Percentiles rank a stretch among this genome's conserved stretches.
Evolutionary conservation across 2,797 vertebrate species (phyloP).

Genomic region (Fistularia commersonii): DNA sequence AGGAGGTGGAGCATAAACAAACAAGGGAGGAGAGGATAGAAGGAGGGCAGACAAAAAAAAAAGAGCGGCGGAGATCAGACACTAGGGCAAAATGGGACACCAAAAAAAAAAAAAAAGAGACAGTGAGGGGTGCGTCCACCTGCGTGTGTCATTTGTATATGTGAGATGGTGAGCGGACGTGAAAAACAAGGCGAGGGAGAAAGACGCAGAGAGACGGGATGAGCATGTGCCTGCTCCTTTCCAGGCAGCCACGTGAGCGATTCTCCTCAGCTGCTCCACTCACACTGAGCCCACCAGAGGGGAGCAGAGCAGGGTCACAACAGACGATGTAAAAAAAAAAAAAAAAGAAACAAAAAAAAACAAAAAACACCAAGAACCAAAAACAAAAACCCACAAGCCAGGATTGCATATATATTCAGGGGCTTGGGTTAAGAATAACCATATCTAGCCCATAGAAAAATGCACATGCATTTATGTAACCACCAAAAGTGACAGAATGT

Average conservation of each 20-base stretch:
- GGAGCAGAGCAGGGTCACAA: constrained; percentile 52
- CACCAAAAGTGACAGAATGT: too few species aligned
- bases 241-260: constrained; percentile 64
- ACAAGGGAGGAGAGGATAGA: constrained; percentile 40
- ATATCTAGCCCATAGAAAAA: too few species aligned
- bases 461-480: constrained; percentile 10
- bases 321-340: constrained; percentile 27
- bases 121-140: constrained; percentile 27
- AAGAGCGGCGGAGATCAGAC: neutral
- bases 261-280: constrained; percentile 65
- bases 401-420: too few species aligned
- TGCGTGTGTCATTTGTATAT: constrained; percentile 28
- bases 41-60: constrained; percentile 15
- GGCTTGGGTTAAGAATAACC: too few species aligned
- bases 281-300: constrained; percentile 58
- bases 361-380: too few species aligned
- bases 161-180: constrained; percentile 19
- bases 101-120: constrained; percentile 17
- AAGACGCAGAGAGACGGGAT: constrained; percentile 11
- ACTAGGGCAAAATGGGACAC: neutral
- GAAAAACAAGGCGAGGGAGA: constrained; percentile 3
- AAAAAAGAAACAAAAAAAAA: too few species aligned
- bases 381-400: too few species aligned
- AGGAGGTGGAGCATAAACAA: constrained; percentile 65
- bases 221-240: constrained; percentile 58